Evolutionary conservation across 2,797 vertebrate genomes (phyloP).

Genomic region (Nannoperca australis): DNA sequence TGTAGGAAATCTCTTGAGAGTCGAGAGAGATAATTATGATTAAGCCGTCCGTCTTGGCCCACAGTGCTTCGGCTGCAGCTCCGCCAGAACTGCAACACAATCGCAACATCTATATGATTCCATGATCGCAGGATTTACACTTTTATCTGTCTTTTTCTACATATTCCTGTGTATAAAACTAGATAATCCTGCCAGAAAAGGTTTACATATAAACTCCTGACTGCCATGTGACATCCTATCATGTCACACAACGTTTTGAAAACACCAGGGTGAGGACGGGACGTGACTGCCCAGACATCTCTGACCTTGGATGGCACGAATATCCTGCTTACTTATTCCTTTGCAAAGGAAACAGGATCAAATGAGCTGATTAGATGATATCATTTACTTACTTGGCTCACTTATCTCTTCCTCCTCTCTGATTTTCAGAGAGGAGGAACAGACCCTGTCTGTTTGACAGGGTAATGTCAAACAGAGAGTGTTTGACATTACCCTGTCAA

Average conservation of each 20-base stretch:
- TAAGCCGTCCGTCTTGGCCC: slow-evolving; percentile 45
- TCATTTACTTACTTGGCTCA: slow-evolving; percentile 17
- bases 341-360: slow-evolving; percentile 41
- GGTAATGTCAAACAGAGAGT: too few relatives aligned
- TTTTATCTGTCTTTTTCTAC: slow-evolving; percentile 22
- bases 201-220: slow-evolving; percentile 62
- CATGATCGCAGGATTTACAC: slow-evolving; percentile 16
- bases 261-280: slow-evolving; percentile 19
- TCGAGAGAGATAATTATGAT: slow-evolving; percentile 58
- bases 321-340: slow-evolving; percentile 24
- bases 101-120: slow-evolving; percentile 27
- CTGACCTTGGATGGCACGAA: slow-evolving; percentile 27
- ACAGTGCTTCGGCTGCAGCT: slow-evolving; percentile 28
- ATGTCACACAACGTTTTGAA: slow-evolving; percentile 30
- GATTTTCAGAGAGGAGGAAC: too few relatives aligned
- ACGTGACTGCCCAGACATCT: slow-evolving; percentile 16
- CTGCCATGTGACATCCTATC: slow-evolving; percentile 9
- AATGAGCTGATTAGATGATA: slow-evolving; percentile 16
- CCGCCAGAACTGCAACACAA: slow-evolving; percentile 1
- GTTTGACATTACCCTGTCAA: slow-evolving; percentile 27
- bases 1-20: slow-evolving; percentile 48
- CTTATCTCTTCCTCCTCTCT: neutral
- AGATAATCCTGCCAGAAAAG: neutral
- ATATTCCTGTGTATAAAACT: neutral
- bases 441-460: too few relatives aligned